Conservation (phyloP, 1,140 invertebrate species). For the Chironomus tepperi region DNA sequence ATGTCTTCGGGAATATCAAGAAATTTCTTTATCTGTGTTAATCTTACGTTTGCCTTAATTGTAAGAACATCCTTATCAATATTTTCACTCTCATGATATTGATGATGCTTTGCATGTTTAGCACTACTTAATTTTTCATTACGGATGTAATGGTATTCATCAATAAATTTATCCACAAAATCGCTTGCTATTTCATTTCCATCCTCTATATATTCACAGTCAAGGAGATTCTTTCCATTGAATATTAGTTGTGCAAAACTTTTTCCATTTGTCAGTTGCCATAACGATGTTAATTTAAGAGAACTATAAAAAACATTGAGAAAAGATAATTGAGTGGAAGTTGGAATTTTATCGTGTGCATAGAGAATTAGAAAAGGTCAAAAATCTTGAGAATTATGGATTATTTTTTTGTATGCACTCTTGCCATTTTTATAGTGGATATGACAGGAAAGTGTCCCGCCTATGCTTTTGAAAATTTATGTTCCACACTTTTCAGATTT, state of each 20-base stretch:
- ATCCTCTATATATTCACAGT: conserved; percentile 14
- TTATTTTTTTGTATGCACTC: too few relatives aligned
- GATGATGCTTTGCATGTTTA: conserved; percentile 1
- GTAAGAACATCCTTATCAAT: not conserved
- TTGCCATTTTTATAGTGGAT: too few relatives aligned
- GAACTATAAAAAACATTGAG: not conserved
- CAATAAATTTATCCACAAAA: not conserved
- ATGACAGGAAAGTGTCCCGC: too few relatives aligned
- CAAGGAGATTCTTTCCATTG: not conserved
- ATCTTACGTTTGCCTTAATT: not conserved
- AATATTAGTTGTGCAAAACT: conserved; percentile 18
- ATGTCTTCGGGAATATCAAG: not conserved
- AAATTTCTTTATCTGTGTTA: not conserved
- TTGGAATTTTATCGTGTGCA: too few relatives aligned
- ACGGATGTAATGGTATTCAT: not conserved
- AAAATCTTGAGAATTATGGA: too few relatives aligned
- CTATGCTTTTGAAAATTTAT: too few relatives aligned
- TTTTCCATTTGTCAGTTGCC: conserved; percentile 17
- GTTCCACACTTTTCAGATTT: too few relatives aligned
- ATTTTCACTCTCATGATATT: not conserved
- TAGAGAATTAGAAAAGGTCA: too few relatives aligned
- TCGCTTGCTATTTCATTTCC: not conserved
- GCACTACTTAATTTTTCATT: not conserved
- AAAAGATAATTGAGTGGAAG: not conserved
- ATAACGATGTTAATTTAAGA: not conserved